Evolutionary conservation across 2,888 invertebrate species (phyloP).

Genomic region (Scaptomyza caliginosa): DNA sequence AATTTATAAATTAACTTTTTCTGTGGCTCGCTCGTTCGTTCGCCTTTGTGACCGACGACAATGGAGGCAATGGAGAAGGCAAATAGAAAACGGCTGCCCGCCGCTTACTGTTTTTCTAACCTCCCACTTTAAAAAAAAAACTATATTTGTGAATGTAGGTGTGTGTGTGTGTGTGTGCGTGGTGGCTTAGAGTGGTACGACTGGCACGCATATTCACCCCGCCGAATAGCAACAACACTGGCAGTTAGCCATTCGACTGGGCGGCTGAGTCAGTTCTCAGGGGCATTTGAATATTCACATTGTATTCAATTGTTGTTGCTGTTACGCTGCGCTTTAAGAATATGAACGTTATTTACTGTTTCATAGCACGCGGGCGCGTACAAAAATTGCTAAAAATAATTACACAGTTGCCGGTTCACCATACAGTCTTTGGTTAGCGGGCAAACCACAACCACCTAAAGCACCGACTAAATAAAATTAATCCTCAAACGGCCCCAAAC

Average conservation of each 20-base stretch:
- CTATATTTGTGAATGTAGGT: background rate
- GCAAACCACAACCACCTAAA: constrained; percentile 26
- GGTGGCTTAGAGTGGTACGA: constrained; percentile 19
- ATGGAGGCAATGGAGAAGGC: constrained; percentile 31
- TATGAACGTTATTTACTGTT: constrained; percentile 77
- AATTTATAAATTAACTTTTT: constrained; percentile 79
- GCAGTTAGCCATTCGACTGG: constrained; percentile 39
- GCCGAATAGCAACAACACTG: constrained; percentile 23
- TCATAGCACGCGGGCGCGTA: constrained; percentile 74
- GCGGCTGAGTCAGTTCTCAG: constrained; percentile 52
- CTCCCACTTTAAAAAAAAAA: constrained; percentile 35
- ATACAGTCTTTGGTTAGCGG: constrained; percentile 8
- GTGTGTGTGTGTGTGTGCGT: background rate
- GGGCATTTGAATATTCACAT: constrained; percentile 80
- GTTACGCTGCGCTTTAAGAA: constrained; percentile 72
- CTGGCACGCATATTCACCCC: constrained; percentile 49
- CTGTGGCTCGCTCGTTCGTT: constrained; percentile 44
- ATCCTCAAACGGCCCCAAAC: constrained; percentile 64
- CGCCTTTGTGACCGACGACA: constrained; percentile 61
- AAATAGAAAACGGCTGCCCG: constrained; percentile 11
- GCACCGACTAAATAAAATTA: constrained; percentile 58
- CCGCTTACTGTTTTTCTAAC: constrained; percentile 40
- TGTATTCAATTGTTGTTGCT: constrained; percentile 33
- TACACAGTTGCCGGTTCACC: constrained; percentile 63
- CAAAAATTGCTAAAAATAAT: constrained; percentile 74